phyloP scores from a whole-genome alignment of 2,113 vertebrate species.

The Sapayoa aenigma region DNA sequence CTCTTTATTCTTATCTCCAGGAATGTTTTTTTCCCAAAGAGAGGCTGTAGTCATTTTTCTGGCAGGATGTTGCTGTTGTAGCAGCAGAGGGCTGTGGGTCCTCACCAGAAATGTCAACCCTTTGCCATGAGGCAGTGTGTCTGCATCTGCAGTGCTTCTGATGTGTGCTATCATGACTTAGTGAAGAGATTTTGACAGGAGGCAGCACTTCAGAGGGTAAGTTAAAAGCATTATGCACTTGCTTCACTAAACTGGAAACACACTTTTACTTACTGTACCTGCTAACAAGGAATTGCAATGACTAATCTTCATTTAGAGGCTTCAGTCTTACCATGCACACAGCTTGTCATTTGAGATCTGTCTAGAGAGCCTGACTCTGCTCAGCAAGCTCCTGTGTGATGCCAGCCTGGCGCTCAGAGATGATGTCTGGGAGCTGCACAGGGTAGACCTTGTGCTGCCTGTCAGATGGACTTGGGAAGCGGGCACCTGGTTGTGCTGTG shows the following conservation, averaged over 20 bases:
- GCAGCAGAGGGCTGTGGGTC: background rate
- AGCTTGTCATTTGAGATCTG: background rate
- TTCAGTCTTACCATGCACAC: background rate
- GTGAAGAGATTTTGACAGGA: slow-evolving; percentile 2
- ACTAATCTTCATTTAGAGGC: background rate
- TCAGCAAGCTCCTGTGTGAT: background rate
- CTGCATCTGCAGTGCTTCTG: background rate
- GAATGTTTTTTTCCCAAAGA: background rate
- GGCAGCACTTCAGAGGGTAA: slow-evolving; percentile 9
- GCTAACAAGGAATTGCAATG: background rate
- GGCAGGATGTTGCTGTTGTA: background rate
- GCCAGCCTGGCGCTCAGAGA: background rate
- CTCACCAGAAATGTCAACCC: slow-evolving; percentile 2
- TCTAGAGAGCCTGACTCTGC: background rate
- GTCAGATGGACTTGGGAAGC: background rate
- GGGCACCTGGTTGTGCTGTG: rapidly evolving
- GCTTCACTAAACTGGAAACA: slow-evolving; percentile 24
- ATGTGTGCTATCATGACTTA: background rate
- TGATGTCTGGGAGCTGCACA: background rate
- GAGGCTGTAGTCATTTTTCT: background rate
- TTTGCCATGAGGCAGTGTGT: background rate
- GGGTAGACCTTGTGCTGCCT: background rate
- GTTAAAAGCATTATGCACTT: slow-evolving; percentile 36
- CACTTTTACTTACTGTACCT: background rate
- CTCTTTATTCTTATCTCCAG: slow-evolving; percentile 19